Conservation (phyloP, 2,797 vertebrate genomes). For the Gadopsis bispinosus region DNA sequence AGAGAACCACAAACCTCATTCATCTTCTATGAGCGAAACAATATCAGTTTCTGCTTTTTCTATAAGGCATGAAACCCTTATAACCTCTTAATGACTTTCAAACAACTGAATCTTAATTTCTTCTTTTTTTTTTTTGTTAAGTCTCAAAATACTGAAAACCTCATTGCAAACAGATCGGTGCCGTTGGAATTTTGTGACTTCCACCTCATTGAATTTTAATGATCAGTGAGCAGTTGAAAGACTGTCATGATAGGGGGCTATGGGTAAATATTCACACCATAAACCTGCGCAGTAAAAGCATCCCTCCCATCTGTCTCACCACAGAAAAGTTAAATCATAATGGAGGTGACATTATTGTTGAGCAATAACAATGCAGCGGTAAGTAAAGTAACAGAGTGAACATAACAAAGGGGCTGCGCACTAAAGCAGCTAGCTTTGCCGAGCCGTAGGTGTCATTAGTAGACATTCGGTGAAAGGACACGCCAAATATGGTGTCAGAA, state of each 20-base stretch:
- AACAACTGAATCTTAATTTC: slow-evolving; percentile 2
- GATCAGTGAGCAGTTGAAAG: slow-evolving; percentile 34
- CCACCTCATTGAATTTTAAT: slow-evolving; percentile 59
- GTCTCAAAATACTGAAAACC: slow-evolving; percentile 23
- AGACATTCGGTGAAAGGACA: not conserved
- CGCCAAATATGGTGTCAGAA: not conserved
- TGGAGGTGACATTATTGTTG: not conserved
- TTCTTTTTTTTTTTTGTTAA: slow-evolving; percentile 5
- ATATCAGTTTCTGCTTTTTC: too few relatives aligned
- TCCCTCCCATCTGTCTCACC: slow-evolving; percentile 39
- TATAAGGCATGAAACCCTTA: not conserved
- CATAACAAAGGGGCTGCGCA: not conserved
- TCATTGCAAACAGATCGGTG: slow-evolving; percentile 39
- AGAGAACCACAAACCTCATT: not conserved
- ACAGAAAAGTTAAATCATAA: slow-evolving; percentile 16
- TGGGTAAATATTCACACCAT: slow-evolving; percentile 45
- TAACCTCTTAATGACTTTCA: not conserved
- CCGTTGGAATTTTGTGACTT: slow-evolving; percentile 58
- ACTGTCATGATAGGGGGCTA: slow-evolving; percentile 34
- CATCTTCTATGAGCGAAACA: not conserved
- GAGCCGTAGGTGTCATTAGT: not conserved
- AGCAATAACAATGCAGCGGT: slow-evolving; percentile 1
- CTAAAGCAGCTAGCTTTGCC: not conserved
- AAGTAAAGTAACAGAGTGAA: not conserved
- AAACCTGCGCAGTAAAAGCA: slow-evolving; percentile 36